phyloP scores from a whole-genome alignment of 1,140 invertebrate species.

The Ruditapes philippinarum region DNA sequence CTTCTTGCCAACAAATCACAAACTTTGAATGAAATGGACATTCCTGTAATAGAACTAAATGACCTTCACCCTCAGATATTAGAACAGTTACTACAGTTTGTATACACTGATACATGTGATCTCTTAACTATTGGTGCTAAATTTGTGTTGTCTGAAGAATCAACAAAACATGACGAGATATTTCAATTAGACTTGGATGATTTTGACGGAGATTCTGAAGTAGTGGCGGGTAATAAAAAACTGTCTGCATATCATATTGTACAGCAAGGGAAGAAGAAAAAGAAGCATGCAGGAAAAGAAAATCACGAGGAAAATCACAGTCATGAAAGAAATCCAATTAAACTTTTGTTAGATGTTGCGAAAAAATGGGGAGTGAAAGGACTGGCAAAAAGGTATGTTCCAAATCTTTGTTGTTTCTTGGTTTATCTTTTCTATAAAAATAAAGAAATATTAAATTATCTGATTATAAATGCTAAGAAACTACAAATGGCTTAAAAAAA shows the following conservation, averaged over 20 bases:
- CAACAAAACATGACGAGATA: slow-evolving; percentile 50
- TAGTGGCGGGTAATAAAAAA: background rate
- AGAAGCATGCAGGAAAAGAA: slow-evolving; percentile 73
- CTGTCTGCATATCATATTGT: slow-evolving; percentile 89
- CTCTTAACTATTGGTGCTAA: slow-evolving; percentile 88
- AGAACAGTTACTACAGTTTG: slow-evolving; percentile 89
- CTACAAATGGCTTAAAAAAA: too few relatives aligned
- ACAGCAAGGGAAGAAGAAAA: slow-evolving; percentile 76
- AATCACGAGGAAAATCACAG: slow-evolving; percentile 56
- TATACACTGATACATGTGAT: slow-evolving; percentile 91
- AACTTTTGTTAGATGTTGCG: slow-evolving; percentile 89
- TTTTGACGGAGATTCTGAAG: background rate
- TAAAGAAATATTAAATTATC: too few relatives aligned
- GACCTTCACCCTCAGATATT: slow-evolving; percentile 89
- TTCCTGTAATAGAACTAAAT: slow-evolving; percentile 66
- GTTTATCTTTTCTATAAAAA: too few relatives aligned
- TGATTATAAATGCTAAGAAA: too few relatives aligned
- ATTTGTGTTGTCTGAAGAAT: slow-evolving; percentile 75
- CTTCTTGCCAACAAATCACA: slow-evolving; percentile 70
- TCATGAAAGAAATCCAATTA: slow-evolving; percentile 86
- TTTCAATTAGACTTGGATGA: slow-evolving; percentile 49
- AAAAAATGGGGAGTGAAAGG: slow-evolving; percentile 85
- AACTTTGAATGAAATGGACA: slow-evolving; percentile 59
- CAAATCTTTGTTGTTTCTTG: too few relatives aligned
- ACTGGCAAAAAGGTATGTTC: slow-evolving; percentile 84